Conservation (phyloP, 2,888 invertebrate genomes). For the Cantharis rufa region DNA sequence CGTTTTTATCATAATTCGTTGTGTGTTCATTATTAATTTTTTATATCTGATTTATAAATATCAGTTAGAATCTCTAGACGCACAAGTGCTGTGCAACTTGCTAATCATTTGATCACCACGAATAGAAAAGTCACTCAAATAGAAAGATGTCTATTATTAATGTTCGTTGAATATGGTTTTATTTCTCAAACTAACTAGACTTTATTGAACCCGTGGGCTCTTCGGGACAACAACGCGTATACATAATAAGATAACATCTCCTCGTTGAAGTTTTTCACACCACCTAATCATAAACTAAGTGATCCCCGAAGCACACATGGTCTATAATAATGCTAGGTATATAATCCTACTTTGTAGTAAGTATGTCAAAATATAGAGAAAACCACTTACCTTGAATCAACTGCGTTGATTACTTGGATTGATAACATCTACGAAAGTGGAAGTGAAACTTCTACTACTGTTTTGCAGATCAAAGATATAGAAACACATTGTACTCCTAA, state of each 20-base stretch:
- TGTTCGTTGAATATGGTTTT: too few relatives aligned
- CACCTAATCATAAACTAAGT: background rate
- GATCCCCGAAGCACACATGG: background rate
- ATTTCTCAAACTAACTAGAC: too few relatives aligned
- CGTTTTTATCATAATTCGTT: background rate
- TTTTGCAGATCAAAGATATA: too few relatives aligned
- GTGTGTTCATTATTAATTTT: background rate
- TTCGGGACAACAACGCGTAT: background rate
- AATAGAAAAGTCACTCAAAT: background rate
- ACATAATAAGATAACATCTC: background rate
- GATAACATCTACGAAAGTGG: too few relatives aligned
- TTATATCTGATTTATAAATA: background rate
- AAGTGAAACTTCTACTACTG: too few relatives aligned
- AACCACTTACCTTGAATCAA: too few relatives aligned
- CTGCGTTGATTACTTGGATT: too few relatives aligned
- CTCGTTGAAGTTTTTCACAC: background rate
- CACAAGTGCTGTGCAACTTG: background rate
- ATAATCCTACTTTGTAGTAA: too few relatives aligned
- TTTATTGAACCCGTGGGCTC: background rate
- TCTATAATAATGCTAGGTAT: background rate
- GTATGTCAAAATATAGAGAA: background rate
- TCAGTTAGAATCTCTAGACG: background rate
- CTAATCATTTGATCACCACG: background rate
- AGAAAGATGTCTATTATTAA: too few relatives aligned
- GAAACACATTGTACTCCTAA: too few relatives aligned